Base-by-base conservation (phyloP, 2,888 invertebrate species). In the Danaus chrysippus region DNA sequence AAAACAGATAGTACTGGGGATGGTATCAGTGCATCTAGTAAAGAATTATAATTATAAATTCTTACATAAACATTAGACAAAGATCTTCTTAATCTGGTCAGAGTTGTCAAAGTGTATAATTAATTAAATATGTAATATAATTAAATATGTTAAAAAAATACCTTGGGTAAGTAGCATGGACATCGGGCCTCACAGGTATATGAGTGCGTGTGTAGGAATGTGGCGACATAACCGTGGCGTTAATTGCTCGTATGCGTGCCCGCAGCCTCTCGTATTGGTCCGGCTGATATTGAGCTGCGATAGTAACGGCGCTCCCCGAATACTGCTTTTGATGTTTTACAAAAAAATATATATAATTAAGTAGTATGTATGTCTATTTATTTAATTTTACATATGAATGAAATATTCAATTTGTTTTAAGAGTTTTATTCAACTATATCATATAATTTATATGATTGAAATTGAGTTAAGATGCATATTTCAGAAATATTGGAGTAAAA, bases 231-330 rank as follows among this genome's bases (percentile, higher is more conserved):
- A 76, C 82, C 1, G 85, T 87, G 0, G 90, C 91, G 71, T 91
- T 91, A 72, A 91, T 88, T 1, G 91, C 91, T 10, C 90, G 76
- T 46, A 91, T 91, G 72, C 91, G 84, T n/a, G 91, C 91, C 46
- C 91, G 88, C 68, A 91, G 70, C 23, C 88, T 73, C 70, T 89
- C 88, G 70, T 91, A 91, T 61, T 91, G 90, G 66, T 91, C 91
- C 0, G 91, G 91, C 66, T 91, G 91, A 70, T 91, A 91, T 71
- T 91, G 91, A 34, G 91, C 91, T 3, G 88, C 90, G 74, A 91
- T 86, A n/a, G 86, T 84, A 17, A 91, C 91, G 3, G 90, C 82
- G 11, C 81, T 79, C 1, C 91, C 91, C 1, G 91, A 89, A 74
- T 91, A 91, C 77, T 91, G 84, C 77, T 77, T 66, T 23, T 56